Evolutionary conservation across 2,113 vertebrate genomes (phyloP), one percentile per base, ranked within the genome.

Genomic region (Cyprinodon tularosa): DNA sequence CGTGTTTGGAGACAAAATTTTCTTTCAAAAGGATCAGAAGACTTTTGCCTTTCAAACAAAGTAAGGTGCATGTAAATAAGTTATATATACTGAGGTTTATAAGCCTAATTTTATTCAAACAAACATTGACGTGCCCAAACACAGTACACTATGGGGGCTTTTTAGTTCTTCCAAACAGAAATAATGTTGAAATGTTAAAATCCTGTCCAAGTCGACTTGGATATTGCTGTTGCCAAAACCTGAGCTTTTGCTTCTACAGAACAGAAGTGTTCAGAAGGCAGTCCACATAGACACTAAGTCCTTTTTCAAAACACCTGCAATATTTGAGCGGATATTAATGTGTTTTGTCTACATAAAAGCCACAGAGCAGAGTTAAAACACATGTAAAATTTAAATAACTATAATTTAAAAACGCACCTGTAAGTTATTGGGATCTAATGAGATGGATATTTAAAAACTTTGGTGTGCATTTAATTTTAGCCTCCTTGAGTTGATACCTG

Each of bases 1-100:
- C 68, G 50, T 60, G 48, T 44, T 12, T 4, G 44, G 59, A 69
- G 62, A 66, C 62, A 69, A 76, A 76, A 36, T 10, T 44, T 71
- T 20, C 17, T 57, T 69, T 75, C 13, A 40, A n/a, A 13, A 20
- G 42, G 29, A 12, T 39, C 12, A 53, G 12, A 68, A 10, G 7
- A 12, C 13, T 68, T 4, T 37, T 62, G 47, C 12, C 20, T 63
- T 50, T 60, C 15, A 10, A 47, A 29, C 29, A 29, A 47, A 22
- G 15, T 3, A 61, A 66, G 29, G 0, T 66, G 29, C 50, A 53
- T 65, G 22, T 0, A 62, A 22, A 71, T 12, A 62, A 14, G 12
- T 45, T 45, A 45, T 45, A 10, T 45, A 45, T 45, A 10, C 44
- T 45, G 6, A 45, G 20, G 17, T n/a, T 57, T 70, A 12, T 44